Evolutionary conservation across 35 echinoderm and acorn worm genomes (phyloP).

Genomic region (Heliocidaris erythrogramma): DNA sequence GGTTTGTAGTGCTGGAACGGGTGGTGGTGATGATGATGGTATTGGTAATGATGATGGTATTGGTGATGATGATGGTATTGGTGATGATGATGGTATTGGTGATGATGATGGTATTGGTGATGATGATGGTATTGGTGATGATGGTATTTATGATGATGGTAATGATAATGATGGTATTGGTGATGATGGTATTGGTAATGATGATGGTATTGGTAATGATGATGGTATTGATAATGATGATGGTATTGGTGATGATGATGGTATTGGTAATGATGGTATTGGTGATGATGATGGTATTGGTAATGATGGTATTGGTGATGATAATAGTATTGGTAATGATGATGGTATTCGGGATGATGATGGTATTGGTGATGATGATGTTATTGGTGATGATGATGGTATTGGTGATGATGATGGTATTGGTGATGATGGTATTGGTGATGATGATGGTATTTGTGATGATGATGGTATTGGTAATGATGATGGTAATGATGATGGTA

Average conservation of each 20-base stretch:
- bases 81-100: background rate
- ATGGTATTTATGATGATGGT: background rate
- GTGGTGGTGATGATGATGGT: no score
- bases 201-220: background rate
- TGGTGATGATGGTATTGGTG: no score
- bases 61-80: background rate
- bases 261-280: background rate
- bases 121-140: background rate
- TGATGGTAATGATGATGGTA: background rate
- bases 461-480: background rate
- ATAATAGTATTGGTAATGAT: background rate
- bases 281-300: background rate
- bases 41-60: background rate
- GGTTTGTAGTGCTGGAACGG: no score
- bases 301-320: background rate
- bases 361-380: background rate
- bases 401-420: background rate
- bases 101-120: background rate
- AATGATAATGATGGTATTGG: background rate
- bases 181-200: background rate
- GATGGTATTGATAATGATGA: background rate
- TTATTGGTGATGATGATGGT: background rate
- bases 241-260: background rate
- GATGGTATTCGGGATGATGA: background rate
- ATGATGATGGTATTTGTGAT: background rate